A percentile compares a stretch with the other conserved stretches of the same genome.
phyloP scores from a whole-genome alignment of 2,888 invertebrate species.

The Magallana nippona region DNA sequence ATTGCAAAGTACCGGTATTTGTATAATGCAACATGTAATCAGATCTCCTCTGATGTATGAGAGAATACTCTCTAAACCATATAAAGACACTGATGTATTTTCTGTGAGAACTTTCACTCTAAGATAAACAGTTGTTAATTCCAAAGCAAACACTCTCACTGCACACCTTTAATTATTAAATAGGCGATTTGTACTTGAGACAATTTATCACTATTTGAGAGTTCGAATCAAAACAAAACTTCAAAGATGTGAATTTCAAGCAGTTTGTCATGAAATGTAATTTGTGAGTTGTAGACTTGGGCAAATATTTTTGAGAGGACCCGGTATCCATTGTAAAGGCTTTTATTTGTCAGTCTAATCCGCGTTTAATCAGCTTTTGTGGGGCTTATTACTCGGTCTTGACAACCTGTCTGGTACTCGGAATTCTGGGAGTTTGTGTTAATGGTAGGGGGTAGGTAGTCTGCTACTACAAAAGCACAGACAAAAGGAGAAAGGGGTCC shows the following conservation, averaged over 20 bases:
- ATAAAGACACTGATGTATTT: neutral
- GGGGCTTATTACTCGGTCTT: conserved; percentile 17
- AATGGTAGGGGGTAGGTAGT: neutral
- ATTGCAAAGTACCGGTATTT: neutral
- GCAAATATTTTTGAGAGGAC: neutral
- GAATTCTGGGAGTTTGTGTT: neutral
- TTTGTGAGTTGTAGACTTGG: neutral
- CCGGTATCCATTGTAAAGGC: conserved; percentile 1
- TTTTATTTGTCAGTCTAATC: conserved; percentile 21
- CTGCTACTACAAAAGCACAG: neutral
- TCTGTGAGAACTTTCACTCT: neutral
- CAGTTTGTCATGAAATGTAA: conserved; percentile 4
- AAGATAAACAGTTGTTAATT: neutral
- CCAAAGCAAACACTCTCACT: neutral
- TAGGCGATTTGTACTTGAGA: neutral
- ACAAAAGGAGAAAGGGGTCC: no score
- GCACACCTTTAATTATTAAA: neutral
- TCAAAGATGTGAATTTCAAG: conserved; percentile 18
- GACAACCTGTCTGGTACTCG: conserved; percentile 25
- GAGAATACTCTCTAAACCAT: neutral
- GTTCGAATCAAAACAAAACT: conserved; percentile 6
- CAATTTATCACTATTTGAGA: neutral
- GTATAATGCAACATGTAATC: neutral
- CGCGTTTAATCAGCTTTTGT: conserved; percentile 23
- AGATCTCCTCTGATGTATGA: neutral